These are phyloP conservation scores for Nicator chloris DNA, from an alignment of 2,113 vertebrate genomes.

Conservation along the genomic window DNA sequence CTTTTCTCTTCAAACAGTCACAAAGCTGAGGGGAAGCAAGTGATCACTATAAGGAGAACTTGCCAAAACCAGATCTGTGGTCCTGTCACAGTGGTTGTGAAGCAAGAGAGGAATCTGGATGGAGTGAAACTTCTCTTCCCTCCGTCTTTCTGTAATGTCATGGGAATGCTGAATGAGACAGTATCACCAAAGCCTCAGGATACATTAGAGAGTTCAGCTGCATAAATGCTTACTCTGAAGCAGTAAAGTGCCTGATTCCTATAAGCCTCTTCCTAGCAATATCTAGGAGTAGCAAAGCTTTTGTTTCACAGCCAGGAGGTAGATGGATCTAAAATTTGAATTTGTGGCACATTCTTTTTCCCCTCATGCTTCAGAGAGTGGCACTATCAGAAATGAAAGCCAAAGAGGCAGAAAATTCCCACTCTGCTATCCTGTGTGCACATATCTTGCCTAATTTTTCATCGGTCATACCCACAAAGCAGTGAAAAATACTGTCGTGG, in stretches of 20 bases:
- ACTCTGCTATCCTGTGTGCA: background rate
- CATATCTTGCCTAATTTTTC: background rate
- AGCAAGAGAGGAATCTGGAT: background rate
- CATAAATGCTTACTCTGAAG: background rate
- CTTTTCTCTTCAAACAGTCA: background rate
- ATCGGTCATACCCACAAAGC: background rate
- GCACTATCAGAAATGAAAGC: background rate
- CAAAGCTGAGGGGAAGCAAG: background rate
- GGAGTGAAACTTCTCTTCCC: background rate
- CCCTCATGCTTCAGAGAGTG: background rate
- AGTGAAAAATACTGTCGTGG: accelerated
- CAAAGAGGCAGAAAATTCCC: background rate
- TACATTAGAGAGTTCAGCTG: background rate
- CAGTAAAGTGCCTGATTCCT: background rate
- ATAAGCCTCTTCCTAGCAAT: background rate
- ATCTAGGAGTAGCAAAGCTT: background rate
- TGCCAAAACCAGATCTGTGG: background rate
- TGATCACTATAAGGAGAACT: background rate
- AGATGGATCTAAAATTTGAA: background rate
- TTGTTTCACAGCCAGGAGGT: background rate
- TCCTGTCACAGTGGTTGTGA: background rate
- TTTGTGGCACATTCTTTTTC: background rate
- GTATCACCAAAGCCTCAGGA: background rate
- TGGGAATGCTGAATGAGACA: background rate
- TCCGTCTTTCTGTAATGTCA: background rate